A percentile compares a stretch with the other conserved stretches of the same genome.
phyloP scores from a whole-genome alignment of 2,888 invertebrate genomes.

The Caenorhabditis drosophilae region DNA sequence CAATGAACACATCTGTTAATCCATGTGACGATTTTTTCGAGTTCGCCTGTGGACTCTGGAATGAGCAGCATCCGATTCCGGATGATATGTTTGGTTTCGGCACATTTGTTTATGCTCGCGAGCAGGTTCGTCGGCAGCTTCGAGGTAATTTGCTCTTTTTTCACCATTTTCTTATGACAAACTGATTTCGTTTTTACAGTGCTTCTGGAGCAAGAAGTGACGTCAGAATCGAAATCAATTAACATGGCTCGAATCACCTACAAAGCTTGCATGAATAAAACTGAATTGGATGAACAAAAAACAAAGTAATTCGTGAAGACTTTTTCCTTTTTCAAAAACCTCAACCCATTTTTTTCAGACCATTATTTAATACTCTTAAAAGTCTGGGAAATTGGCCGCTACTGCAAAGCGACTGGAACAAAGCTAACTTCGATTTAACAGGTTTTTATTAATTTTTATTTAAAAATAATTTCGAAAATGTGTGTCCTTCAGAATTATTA shows the following conservation, averaged over 20 bases:
- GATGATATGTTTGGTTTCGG: slow-evolving; percentile 68
- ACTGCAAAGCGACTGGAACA: slow-evolving; percentile 31
- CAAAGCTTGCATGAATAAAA: slow-evolving; percentile 61
- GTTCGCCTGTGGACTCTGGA: slow-evolving; percentile 69
- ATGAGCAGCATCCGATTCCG: slow-evolving; percentile 63
- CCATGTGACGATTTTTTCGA: slow-evolving; percentile 69
- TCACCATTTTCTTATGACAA: too few relatives aligned
- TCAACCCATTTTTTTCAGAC: too few relatives aligned
- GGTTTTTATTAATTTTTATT: slow-evolving; percentile 7
- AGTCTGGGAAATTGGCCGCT: slow-evolving; percentile 65
- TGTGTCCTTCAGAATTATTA: slow-evolving; percentile 31
- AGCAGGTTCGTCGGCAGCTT: slow-evolving; percentile 64
- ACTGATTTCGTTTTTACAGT: slow-evolving; percentile 36
- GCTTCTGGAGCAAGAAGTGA: slow-evolving; percentile 53
- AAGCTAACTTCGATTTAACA: slow-evolving; percentile 35
- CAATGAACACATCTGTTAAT: slow-evolving; percentile 66
- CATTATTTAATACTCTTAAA: slow-evolving; percentile 47
- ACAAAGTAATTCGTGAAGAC: slow-evolving; percentile 34
- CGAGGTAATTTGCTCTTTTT: slow-evolving; percentile 44
- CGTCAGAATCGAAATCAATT: slow-evolving; percentile 58
- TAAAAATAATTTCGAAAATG: neutral
- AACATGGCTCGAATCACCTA: slow-evolving; percentile 61
- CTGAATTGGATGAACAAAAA: slow-evolving; percentile 51
- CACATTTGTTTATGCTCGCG: slow-evolving; percentile 62
- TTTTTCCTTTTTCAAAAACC: slow-evolving; percentile 4